Conservation (phyloP, 2,888 invertebrate species). For the Platerodrilus igneus region DNA sequence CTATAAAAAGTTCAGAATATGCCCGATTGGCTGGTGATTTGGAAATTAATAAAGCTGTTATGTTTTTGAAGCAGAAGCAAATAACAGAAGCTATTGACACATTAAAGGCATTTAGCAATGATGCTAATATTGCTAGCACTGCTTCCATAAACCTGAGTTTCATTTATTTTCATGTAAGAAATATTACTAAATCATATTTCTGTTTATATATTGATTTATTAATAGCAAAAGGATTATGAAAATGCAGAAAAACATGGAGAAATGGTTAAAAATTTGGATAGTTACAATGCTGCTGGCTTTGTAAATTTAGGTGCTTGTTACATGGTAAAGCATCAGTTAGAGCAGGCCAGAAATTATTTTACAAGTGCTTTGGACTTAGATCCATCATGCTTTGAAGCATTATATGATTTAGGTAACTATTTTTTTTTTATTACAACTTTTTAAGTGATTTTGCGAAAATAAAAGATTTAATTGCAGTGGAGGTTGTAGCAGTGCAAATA, state of each 20-base stretch:
- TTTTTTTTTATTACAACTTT: constrained; percentile 1
- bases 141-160: constrained; percentile 84
- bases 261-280: constrained; percentile 67
- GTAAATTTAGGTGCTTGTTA: constrained; percentile 83
- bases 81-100: constrained; percentile 77
- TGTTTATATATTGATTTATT: constrained; percentile 1
- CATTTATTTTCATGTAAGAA: constrained; percentile 68
- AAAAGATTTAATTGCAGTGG: too few species aligned
- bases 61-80: constrained; percentile 77
- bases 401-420: constrained; percentile 69
- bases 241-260: constrained; percentile 74
- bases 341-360: constrained; percentile 67
- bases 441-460: too few species aligned
- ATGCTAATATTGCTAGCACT: constrained; percentile 76
- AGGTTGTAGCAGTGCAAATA: too few species aligned
- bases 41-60: constrained; percentile 87
- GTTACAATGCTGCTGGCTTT: constrained; percentile 74
- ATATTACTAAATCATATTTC: neutral
- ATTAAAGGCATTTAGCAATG: constrained; percentile 79
- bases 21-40: constrained; percentile 78
- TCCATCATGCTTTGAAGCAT: constrained; percentile 76
- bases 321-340: constrained; percentile 62
- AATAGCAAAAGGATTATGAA: constrained; percentile 70
- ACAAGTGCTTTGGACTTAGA: constrained; percentile 74
- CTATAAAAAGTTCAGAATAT: constrained; percentile 85